Evolutionary conservation across 2,888 invertebrate species (phyloP).

Genomic region (Caenorhabditis sp.): DNA sequence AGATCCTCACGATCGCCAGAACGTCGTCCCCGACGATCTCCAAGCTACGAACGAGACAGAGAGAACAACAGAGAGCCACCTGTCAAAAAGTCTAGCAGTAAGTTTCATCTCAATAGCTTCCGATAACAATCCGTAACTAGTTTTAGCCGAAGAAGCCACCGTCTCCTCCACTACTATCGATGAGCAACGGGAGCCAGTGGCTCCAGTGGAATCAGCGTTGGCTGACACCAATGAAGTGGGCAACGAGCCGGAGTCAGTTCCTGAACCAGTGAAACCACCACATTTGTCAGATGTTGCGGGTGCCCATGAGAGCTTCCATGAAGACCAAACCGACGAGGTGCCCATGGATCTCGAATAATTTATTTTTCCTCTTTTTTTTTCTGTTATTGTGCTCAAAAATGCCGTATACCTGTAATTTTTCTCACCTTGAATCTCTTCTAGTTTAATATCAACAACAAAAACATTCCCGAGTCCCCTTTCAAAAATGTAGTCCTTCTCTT

Average conservation of each 20-base stretch:
- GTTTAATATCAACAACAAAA: neutral
- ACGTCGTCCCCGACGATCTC: conserved; percentile 17
- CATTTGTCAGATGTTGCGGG: neutral
- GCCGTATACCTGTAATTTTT: too few species aligned
- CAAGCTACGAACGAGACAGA: conserved; percentile 23
- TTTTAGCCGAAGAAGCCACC: conserved; percentile 57
- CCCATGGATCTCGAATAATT: conserved; percentile 60
- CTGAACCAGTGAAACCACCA: conserved; percentile 1
- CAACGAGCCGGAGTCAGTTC: neutral
- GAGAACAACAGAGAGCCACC: conserved; percentile 16
- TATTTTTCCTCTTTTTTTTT: neutral
- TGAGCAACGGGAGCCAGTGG: conserved; percentile 26
- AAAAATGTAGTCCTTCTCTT: too few species aligned
- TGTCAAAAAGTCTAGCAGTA: conserved; percentile 28
- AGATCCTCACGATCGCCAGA: conserved; percentile 26
- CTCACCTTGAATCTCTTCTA: neutral
- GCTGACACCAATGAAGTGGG: too few species aligned
- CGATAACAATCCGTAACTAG: neutral
- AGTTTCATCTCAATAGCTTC: neutral
- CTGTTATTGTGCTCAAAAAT: conserved; percentile 7
- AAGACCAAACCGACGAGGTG: conserved; percentile 50
- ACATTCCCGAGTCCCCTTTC: too few species aligned
- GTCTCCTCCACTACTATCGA: conserved; percentile 66
- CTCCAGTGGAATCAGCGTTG: conserved; percentile 4
- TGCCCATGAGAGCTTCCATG: neutral